phyloP scores from a whole-genome alignment of 2,888 invertebrate species.

The Shargacucullia verbasci region DNA sequence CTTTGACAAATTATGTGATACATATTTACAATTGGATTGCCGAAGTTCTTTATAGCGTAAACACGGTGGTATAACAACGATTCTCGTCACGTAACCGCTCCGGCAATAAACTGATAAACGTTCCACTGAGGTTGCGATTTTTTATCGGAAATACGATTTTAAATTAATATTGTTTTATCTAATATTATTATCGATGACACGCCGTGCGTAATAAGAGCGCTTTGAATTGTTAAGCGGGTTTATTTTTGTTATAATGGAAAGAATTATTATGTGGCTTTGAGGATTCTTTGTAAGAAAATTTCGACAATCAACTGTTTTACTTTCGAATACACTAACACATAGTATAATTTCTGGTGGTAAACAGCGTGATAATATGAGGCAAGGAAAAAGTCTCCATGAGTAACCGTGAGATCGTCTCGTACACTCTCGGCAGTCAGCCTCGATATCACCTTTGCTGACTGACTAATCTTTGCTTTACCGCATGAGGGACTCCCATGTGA shows the following conservation, averaged over 20 bases:
- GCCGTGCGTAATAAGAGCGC: conserved; percentile 42
- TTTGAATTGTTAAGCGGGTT: conserved; percentile 27
- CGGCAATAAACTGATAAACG: conserved; percentile 53
- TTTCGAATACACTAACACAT: too few relatives aligned
- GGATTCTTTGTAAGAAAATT: too few relatives aligned
- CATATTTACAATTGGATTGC: conserved; percentile 42
- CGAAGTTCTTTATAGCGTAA: conserved; percentile 20
- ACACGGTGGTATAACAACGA: conserved; percentile 22
- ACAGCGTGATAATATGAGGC: too few relatives aligned
- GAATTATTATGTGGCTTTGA: too few relatives aligned
- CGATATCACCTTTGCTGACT: too few relatives aligned
- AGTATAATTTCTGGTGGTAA: too few relatives aligned
- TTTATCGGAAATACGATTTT: conserved; percentile 54
- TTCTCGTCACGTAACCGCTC: conserved; percentile 45
- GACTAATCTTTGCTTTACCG: too few relatives aligned
- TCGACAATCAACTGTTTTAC: too few relatives aligned
- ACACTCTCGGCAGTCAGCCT: too few relatives aligned
- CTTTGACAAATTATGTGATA: conserved; percentile 36
- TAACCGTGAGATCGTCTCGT: too few relatives aligned
- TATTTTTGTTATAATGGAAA: conserved; percentile 21
- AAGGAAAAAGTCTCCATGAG: too few relatives aligned
- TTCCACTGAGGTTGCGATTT: conserved; percentile 40
- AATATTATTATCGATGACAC: conserved; percentile 45
- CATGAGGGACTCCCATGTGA: too few relatives aligned
- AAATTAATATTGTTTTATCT: conserved; percentile 57